These are phyloP conservation scores for Scrobipalpa atriplicella DNA, from an alignment of 2,888 invertebrate genomes.

Conservation along the genomic window DNA sequence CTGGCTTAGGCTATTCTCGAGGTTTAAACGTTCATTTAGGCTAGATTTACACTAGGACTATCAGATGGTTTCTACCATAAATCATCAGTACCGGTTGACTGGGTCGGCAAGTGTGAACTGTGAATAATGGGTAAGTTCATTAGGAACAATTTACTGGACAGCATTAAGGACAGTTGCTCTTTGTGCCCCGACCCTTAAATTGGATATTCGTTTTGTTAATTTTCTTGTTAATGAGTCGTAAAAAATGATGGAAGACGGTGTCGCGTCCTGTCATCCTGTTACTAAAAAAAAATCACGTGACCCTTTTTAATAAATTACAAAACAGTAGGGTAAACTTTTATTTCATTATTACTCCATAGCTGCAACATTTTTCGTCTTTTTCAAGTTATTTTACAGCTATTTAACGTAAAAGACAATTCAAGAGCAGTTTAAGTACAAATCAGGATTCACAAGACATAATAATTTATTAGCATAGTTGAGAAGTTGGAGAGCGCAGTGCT, in stretches of 20 bases:
- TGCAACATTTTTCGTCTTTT: too few species aligned
- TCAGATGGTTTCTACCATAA: slow-evolving; percentile 13
- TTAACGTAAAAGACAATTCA: too few species aligned
- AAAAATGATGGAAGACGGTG: background rate
- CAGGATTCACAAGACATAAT: too few species aligned
- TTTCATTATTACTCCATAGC: too few species aligned
- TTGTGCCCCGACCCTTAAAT: slow-evolving; percentile 29
- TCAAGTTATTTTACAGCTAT: too few species aligned
- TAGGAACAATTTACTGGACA: slow-evolving; percentile 27
- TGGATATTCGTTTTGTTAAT: slow-evolving; percentile 27
- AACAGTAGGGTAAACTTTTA: too few species aligned
- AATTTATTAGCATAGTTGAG: too few species aligned
- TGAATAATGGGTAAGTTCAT: slow-evolving; percentile 30
- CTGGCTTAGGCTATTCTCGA: background rate
- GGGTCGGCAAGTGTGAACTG: slow-evolving; percentile 22
- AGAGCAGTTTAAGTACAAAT: too few species aligned
- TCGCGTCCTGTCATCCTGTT: background rate
- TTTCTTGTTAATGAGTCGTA: slow-evolving; percentile 9
- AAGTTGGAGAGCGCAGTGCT: too few species aligned
- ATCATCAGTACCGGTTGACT: background rate
- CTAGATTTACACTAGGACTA: slow-evolving; percentile 19
- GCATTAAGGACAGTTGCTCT: slow-evolving; percentile 10
- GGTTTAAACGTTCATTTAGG: background rate
- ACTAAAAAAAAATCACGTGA: background rate
- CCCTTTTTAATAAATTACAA: background rate